Conservation (phyloP, 2,113 vertebrate genomes). For the Thermophis baileyi region DNA sequence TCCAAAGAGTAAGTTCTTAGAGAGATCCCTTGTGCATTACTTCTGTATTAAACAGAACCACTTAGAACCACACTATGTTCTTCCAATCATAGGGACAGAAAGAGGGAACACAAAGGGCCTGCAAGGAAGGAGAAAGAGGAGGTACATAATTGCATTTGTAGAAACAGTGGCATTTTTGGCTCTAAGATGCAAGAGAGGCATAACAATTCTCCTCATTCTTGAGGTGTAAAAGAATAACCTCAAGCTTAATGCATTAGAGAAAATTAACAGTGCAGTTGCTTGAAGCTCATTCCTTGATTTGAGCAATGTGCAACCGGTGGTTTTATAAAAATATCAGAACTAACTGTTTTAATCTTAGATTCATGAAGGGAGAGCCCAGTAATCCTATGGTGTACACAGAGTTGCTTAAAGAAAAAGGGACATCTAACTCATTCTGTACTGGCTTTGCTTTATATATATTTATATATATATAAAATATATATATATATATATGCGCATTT, state of each 20-base stretch:
- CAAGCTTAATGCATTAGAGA: not conserved
- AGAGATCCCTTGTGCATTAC: not conserved
- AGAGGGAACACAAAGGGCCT: not conserved
- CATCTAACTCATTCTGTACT: constrained; percentile 67
- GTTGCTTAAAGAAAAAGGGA: constrained; percentile 69
- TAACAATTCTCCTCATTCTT: not conserved
- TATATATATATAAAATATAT: constrained; percentile 68
- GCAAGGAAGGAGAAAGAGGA: not conserved
- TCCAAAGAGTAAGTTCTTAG: not conserved
- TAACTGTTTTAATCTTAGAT: constrained; percentile 53
- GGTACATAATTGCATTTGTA: not conserved
- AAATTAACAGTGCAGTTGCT: not conserved
- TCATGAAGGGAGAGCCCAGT: constrained; percentile 54
- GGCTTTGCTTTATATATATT: constrained; percentile 75
- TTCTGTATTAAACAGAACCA: not conserved
- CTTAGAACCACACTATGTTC: not conserved
- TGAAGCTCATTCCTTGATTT: constrained; percentile 24
- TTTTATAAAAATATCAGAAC: constrained; percentile 45
- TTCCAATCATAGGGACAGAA: not conserved
- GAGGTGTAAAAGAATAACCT: not conserved
- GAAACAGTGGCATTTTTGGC: not conserved
- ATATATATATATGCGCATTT: constrained; percentile 72
- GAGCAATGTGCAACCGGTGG: constrained; percentile 53
- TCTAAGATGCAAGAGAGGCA: not conserved
- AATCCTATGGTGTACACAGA: constrained; percentile 74